These are phyloP conservation scores for Alouatta palliata DNA, from an alignment of 2,113 vertebrate species.

Conservation along the genomic window DNA sequence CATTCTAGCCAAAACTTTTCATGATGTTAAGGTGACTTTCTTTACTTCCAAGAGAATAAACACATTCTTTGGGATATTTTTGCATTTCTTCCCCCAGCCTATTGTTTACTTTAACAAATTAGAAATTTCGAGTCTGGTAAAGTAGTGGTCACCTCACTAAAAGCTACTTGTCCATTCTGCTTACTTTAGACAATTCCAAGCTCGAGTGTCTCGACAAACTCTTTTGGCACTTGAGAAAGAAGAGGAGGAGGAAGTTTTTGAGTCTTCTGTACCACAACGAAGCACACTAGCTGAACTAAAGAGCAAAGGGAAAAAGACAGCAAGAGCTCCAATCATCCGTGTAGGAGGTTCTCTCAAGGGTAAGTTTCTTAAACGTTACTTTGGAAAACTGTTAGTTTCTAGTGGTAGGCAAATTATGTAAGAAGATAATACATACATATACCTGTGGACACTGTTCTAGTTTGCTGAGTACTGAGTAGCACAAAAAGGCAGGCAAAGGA, in stretches of 20 bases:
- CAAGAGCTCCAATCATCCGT: conserved; percentile 89
- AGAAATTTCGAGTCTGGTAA: neutral
- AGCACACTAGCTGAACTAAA: conserved; percentile 90
- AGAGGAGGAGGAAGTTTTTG: conserved; percentile 59
- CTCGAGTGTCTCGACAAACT: conserved; percentile 92
- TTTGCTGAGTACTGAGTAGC: conserved; percentile 50
- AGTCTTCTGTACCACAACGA: conserved; percentile 85
- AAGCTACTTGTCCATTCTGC: neutral
- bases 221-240: conserved; percentile 87
- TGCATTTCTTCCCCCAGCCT: neutral
- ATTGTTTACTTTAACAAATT: conserved; percentile 32
- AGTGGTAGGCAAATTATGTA: conserved; percentile 38
- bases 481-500: conserved; percentile 34
- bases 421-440: conserved; percentile 31
- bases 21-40: neutral
- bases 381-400: neutral
- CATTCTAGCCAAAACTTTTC: neutral
- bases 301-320: conserved; percentile 92
- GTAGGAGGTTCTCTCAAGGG: conserved; percentile 87
- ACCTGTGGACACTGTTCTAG: neutral
- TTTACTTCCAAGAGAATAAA: conserved; percentile 39
- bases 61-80: neutral
- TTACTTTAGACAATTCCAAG: conserved; percentile 91
- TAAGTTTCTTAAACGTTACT: conserved; percentile 73
- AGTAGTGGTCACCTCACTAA: neutral